These are phyloP conservation scores for Xestia sexstrigata DNA, from an alignment of 2,888 invertebrate genomes.

Conservation along the genomic window DNA sequence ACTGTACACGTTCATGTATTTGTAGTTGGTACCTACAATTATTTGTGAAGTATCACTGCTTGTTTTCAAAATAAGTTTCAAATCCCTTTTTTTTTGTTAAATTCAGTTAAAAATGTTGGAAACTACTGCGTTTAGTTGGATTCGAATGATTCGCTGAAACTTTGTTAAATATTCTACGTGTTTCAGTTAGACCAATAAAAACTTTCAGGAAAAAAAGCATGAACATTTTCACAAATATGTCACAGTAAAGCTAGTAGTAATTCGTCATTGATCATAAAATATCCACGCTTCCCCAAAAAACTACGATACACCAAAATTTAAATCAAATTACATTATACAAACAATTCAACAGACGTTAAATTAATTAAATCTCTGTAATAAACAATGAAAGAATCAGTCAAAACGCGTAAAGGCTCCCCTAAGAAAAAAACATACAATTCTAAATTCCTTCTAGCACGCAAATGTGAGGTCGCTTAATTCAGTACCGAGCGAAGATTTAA, in stretches of 20 bases:
- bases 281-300: not conserved
- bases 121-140: slow-evolving; percentile 15
- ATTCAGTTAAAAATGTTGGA: slow-evolving; percentile 27
- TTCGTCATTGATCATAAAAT: not conserved
- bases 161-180: not conserved
- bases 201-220: not conserved
- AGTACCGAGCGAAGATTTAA: slow-evolving; percentile 29
- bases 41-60: slow-evolving; percentile 8
- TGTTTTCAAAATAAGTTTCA: slow-evolving; percentile 28
- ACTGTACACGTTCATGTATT: not conserved
- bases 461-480: slow-evolving; percentile 68
- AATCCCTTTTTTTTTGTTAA: slow-evolving; percentile 17
- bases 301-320: not conserved
- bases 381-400: slow-evolving; percentile 22
- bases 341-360: not conserved
- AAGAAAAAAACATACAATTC: slow-evolving; percentile 63
- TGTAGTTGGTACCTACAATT: not conserved
- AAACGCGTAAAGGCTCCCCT: slow-evolving; percentile 42
- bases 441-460: slow-evolving; percentile 72
- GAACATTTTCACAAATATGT: not conserved
- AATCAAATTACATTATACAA: too few species aligned
- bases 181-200: slow-evolving; percentile 1
- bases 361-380: slow-evolving; percentile 5
- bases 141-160: not conserved
- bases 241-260: not conserved